phyloP scores from a whole-genome alignment of 2,113 vertebrate species.

The Camarhynchus parvulus region DNA sequence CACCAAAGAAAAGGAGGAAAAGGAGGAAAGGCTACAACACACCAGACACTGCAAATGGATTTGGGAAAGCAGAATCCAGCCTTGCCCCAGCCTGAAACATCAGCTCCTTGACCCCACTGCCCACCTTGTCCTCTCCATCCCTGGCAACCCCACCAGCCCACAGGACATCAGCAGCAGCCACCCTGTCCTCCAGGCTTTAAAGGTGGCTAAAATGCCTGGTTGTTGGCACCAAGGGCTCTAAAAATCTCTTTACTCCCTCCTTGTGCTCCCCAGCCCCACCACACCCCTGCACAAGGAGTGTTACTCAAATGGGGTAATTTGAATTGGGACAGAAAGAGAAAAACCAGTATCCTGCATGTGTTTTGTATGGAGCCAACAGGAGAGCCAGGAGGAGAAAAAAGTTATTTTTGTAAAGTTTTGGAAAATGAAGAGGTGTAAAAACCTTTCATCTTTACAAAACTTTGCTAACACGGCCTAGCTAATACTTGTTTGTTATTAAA shows the following conservation, averaged over 20 bases:
- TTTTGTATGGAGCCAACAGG: background rate
- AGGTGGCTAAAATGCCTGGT: background rate
- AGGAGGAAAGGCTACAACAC: background rate
- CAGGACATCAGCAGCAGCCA: background rate
- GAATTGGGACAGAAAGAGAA: background rate
- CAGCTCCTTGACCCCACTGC: background rate
- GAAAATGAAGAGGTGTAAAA: background rate
- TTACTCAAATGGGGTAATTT: background rate
- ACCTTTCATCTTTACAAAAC: background rate
- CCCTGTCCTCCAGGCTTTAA: background rate
- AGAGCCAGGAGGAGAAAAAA: background rate
- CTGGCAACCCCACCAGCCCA: background rate
- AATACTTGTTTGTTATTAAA: background rate
- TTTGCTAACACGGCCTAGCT: background rate
- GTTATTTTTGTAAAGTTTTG: background rate
- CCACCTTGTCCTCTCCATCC: background rate
- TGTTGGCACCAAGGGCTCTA: background rate
- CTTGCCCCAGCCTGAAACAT: background rate
- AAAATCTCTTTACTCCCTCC: background rate
- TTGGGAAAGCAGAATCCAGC: background rate
- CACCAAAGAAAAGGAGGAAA: rapidly evolving
- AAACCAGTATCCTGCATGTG: background rate
- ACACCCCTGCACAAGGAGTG: rapidly evolving
- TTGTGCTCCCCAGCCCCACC: background rate
- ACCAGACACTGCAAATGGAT: background rate